Percentiles rank a stretch among this genome's conserved stretches.
phyloP scores from a whole-genome alignment of 1,140 invertebrate genomes.

The Arion vulgaris region DNA sequence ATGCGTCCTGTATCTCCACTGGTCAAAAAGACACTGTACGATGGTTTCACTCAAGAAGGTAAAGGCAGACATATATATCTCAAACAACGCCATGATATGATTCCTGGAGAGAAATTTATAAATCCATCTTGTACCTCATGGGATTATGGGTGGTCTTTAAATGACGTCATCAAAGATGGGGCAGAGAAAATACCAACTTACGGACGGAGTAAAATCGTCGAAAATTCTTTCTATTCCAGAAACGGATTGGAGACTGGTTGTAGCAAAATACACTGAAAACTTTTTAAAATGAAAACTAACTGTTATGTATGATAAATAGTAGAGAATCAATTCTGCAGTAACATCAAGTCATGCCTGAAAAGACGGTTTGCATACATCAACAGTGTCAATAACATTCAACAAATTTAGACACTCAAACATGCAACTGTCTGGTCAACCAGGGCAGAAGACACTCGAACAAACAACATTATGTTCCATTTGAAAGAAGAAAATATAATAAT shows the following conservation, averaged over 20 bases:
- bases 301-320: no score
- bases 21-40: conserved; percentile 60
- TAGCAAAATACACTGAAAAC: background rate
- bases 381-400: no score
- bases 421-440: no score
- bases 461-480: no score
- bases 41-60: conserved; percentile 70
- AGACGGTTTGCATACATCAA: no score
- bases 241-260: conserved; percentile 59
- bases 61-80: conserved; percentile 70
- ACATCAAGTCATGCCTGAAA: no score
- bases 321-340: no score
- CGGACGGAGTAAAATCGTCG: conserved; percentile 65
- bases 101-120: conserved; percentile 68
- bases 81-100: conserved; percentile 53
- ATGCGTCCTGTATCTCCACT: conserved; percentile 60
- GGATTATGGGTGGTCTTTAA: conserved; percentile 71
- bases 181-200: conserved; percentile 66
- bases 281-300: background rate
- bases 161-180: conserved; percentile 65
- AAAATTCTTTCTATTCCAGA: conserved; percentile 70
- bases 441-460: no score
- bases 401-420: no score
- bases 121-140: conserved; percentile 69
- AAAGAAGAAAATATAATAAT: no score